Conservation (phyloP, 2,888 invertebrate genomes). For the Erebia ligea region DNA sequence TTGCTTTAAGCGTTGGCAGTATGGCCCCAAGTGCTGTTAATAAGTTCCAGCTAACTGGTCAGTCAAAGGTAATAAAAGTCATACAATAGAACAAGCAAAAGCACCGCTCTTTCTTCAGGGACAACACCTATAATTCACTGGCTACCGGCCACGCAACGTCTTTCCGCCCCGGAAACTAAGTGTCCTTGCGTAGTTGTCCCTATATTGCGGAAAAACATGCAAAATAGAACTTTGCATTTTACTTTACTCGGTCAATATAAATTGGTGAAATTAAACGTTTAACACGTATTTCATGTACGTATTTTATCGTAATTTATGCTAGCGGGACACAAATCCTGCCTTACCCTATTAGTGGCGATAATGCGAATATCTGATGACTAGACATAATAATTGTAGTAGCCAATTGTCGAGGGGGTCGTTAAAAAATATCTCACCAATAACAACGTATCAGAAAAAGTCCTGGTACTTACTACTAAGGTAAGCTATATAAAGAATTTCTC, state of each 20-base stretch:
- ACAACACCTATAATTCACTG: slow-evolving; percentile 10
- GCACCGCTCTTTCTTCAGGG: background rate
- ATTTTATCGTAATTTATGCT: too few relatives aligned
- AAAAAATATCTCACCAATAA: too few relatives aligned
- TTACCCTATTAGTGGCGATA: too few relatives aligned
- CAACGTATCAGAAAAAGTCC: too few relatives aligned
- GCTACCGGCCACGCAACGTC: slow-evolving; percentile 14
- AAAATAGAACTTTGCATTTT: background rate
- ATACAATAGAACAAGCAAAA: background rate
- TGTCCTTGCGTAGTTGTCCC: slow-evolving; percentile 2
- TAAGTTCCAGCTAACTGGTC: background rate
- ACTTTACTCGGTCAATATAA: background rate
- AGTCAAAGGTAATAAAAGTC: background rate
- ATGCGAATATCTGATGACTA: too few relatives aligned
- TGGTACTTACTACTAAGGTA: too few relatives aligned
- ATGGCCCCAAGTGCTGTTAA: background rate
- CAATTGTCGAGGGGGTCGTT: too few relatives aligned
- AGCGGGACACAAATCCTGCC: too few relatives aligned
- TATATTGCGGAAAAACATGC: slow-evolving; percentile 11
- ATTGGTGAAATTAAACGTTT: background rate
- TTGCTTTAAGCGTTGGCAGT: too few relatives aligned
- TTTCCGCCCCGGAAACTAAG: slow-evolving; percentile 11
- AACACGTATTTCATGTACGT: too few relatives aligned
- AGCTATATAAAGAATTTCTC: too few relatives aligned
- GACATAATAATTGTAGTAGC: too few relatives aligned